phyloP scores from a whole-genome alignment of 2,113 vertebrate genomes.

The Ptilonorhynchus violaceus region DNA sequence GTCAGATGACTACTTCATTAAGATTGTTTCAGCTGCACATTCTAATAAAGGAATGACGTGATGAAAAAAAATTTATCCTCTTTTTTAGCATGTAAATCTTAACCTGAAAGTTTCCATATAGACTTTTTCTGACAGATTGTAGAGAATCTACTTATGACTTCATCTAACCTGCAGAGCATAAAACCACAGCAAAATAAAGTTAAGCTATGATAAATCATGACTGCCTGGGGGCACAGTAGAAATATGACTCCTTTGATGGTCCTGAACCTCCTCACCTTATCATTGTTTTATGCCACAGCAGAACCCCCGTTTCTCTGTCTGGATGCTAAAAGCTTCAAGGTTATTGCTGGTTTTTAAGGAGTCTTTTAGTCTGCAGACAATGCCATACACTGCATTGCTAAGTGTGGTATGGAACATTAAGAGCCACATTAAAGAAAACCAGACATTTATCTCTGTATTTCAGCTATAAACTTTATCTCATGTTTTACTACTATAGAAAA shows the following conservation, averaged over 20 bases:
- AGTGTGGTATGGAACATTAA: not conserved
- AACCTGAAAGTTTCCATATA: not conserved
- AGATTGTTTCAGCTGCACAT: not conserved
- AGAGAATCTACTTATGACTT: not conserved
- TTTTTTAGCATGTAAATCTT: not conserved
- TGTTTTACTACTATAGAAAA: not conserved
- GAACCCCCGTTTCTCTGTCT: not conserved
- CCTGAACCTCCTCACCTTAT: not conserved
- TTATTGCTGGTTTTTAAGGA: constrained; percentile 18
- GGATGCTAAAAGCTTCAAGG: constrained; percentile 1
- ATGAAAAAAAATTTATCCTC: not conserved
- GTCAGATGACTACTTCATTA: not conserved
- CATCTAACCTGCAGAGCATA: not conserved
- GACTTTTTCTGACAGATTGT: not conserved
- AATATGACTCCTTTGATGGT: not conserved
- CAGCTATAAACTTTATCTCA: not conserved
- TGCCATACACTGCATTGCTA: not conserved
- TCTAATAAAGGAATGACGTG: not conserved
- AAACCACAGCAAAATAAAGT: not conserved
- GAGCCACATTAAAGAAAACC: not conserved
- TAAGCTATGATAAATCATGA: not conserved
- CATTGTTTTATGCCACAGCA: not conserved
- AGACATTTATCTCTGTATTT: not conserved
- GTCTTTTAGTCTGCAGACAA: not conserved
- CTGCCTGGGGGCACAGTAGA: not conserved